A percentile compares a stretch with the other conserved stretches of the same genome.
phyloP scores from a whole-genome alignment of 2,797 vertebrate species.

The Syncerus caffer region DNA sequence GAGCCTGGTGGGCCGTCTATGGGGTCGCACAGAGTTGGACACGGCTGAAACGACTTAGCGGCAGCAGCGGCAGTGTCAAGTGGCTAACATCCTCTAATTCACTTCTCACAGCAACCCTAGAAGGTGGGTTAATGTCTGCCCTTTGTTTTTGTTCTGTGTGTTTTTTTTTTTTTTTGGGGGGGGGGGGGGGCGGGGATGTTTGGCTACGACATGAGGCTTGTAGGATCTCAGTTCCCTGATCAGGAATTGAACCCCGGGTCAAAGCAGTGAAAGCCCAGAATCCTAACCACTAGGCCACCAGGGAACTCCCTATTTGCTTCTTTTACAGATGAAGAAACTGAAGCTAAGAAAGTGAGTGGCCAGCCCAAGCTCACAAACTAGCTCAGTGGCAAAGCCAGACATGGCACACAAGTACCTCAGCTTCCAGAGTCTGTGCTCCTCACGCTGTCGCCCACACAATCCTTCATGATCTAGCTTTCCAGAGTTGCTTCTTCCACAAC shows the following conservation, averaged over 20 bases:
- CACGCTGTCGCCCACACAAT: neutral
- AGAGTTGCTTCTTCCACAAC: neutral
- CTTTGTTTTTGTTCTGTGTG: neutral
- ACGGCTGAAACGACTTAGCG: neutral
- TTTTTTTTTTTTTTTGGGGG: too few species aligned
- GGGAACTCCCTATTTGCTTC: neutral
- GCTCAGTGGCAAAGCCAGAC: neutral
- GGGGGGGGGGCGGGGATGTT: neutral
- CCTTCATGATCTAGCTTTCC: neutral
- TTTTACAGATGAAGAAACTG: neutral
- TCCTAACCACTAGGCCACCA: neutral
- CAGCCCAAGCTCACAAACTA: neutral
- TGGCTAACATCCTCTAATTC: neutral
- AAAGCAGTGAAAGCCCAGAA: neutral
- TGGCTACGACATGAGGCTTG: fast-evolving
- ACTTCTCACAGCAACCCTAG: neutral
- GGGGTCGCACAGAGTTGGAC: neutral
- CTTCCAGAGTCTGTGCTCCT: neutral
- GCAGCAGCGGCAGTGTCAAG: neutral
- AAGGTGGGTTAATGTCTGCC: neutral
- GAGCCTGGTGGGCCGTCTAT: neutral
- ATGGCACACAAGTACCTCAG: neutral
- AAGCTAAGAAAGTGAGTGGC: neutral
- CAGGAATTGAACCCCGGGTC: neutral
- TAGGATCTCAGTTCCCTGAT: neutral